phyloP scores from a whole-genome alignment of 2,888 invertebrate species.

The Bombyx huttoni region DNA sequence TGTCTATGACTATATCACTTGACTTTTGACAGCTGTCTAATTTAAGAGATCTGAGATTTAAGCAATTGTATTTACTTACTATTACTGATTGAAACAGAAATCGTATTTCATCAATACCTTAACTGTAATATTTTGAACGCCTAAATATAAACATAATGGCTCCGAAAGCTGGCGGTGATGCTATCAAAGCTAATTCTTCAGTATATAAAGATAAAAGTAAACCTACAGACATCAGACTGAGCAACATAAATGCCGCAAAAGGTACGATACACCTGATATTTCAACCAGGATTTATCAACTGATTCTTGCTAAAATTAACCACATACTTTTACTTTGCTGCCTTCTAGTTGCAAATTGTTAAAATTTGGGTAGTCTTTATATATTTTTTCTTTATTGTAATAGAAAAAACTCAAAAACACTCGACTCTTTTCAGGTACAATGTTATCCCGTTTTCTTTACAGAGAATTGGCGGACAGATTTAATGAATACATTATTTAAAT shows the following conservation, averaged over 20 bases:
- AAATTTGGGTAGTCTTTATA: slow-evolving; percentile 1
- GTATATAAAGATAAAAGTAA: slow-evolving; percentile 94
- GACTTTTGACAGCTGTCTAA: not conserved
- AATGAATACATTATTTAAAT: too few relatives aligned
- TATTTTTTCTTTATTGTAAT: slow-evolving; percentile 9
- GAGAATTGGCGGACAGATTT: too few relatives aligned
- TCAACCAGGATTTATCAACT: slow-evolving; percentile 1
- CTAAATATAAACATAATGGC: slow-evolving; percentile 33
- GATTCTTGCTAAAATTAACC: not conserved
- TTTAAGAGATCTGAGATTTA: not conserved
- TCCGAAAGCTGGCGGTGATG: slow-evolving; percentile 64
- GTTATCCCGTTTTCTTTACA: too few relatives aligned
- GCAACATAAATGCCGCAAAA: slow-evolving; percentile 98
- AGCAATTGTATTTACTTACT: not conserved
- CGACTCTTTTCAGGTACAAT: too few relatives aligned
- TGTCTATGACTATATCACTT: too few relatives aligned
- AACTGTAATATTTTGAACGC: not conserved
- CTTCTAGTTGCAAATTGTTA: not conserved
- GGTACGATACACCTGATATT: slow-evolving; percentile 73
- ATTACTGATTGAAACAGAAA: not conserved
- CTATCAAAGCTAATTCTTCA: slow-evolving; percentile 53
- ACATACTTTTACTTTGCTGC: not conserved
- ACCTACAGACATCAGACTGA: slow-evolving; percentile 92
- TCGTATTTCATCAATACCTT: not conserved
- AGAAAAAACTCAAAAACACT: too few relatives aligned